These are phyloP conservation scores for Thysanoteuthis rhombus DNA, from an alignment of 2,888 invertebrate genomes.

Conservation along the genomic window DNA sequence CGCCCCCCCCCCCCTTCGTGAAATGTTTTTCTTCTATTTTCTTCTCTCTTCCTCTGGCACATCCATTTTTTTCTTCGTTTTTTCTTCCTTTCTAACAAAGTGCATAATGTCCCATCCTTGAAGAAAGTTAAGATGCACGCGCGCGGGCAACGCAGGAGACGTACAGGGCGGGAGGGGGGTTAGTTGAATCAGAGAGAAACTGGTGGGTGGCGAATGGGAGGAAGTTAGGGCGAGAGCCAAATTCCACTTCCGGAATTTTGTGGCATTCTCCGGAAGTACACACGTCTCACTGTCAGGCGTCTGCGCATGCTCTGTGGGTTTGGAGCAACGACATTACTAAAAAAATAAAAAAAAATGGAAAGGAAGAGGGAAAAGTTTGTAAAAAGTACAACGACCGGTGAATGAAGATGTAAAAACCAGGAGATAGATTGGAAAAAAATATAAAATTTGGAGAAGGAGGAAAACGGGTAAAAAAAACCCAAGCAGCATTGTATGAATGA, in stretches of 20 bases:
- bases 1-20: too few relatives aligned
- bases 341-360: not conserved
- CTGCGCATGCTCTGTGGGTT: not conserved
- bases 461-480: not conserved
- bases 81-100: too few relatives aligned
- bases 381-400: not conserved
- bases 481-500: not conserved
- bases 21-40: too few relatives aligned
- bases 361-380: not conserved
- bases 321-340: not conserved
- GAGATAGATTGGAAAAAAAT: not conserved
- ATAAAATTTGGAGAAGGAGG: not conserved
- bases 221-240: not conserved
- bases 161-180: too few relatives aligned
- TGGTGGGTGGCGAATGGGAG: not conserved
- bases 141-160: not conserved
- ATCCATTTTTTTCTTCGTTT: too few relatives aligned
- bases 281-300: slow-evolving; percentile 12
- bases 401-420: not conserved
- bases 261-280: slow-evolving; percentile 12
- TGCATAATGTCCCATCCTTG: too few relatives aligned
- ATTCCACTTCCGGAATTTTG: slow-evolving; percentile 12
- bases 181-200: not conserved
- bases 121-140: too few relatives aligned
- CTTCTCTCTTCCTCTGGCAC: too few relatives aligned